Conservation (phyloP, 2,888 invertebrate genomes). For the Diarsia mendica region DNA sequence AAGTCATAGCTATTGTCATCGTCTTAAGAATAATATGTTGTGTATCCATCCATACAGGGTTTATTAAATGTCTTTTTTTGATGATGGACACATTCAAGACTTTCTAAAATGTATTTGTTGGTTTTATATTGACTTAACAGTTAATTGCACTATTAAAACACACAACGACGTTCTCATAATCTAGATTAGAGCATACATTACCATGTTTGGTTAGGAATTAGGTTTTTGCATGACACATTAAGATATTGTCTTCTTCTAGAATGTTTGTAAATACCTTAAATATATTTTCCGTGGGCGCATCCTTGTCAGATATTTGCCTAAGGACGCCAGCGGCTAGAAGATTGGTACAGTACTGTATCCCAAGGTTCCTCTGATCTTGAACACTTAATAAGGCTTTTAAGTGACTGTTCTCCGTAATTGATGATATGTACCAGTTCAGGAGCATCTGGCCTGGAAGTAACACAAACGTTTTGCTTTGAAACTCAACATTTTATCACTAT, state of each 20-base stretch:
- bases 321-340: slow-evolving; percentile 96
- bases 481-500: not conserved
- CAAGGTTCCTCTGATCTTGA: slow-evolving; percentile 94
- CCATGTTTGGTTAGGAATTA: slow-evolving; percentile 37
- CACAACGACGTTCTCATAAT: slow-evolving; percentile 5
- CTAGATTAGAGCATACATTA: slow-evolving; percentile 21
- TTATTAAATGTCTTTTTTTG: not conserved
- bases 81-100: not conserved
- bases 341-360: slow-evolving; percentile 96
- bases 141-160: not conserved
- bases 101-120: not conserved
- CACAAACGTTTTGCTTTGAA: slow-evolving; percentile 54
- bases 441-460: slow-evolving; percentile 95
- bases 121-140: not conserved
- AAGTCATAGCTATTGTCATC: no score
- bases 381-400: slow-evolving; percentile 91
- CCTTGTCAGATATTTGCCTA: slow-evolving; percentile 94
- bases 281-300: slow-evolving; percentile 91
- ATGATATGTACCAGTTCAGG: slow-evolving; percentile 96
- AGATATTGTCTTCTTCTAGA: slow-evolving; percentile 1
- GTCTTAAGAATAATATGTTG: no score
- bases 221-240: not conserved
- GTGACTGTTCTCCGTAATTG: slow-evolving; percentile 93
- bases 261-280: slow-evolving; percentile 91
- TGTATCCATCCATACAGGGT: not conserved